Evolutionary conservation across 2,888 invertebrate species (phyloP).

Genomic region (Epiperipatus broadwayi): DNA sequence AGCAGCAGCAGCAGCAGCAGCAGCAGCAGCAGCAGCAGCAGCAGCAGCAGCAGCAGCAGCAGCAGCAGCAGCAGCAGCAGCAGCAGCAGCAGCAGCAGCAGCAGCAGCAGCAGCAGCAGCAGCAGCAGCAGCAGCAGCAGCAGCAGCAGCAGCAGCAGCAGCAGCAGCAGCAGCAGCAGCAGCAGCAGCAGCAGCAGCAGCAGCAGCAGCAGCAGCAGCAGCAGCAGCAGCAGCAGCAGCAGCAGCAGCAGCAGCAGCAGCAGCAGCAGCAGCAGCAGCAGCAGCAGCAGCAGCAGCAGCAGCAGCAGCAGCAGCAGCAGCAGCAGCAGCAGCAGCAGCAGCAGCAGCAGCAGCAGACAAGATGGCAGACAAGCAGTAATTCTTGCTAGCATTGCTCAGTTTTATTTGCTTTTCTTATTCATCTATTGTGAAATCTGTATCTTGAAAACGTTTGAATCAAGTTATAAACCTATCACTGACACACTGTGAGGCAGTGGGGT

Average conservation of each 20-base stretch:
- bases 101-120: slow-evolving; percentile 3
- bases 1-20: background rate
- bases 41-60: background rate
- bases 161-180: background rate
- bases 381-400: no score
- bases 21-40: slow-evolving; percentile 1
- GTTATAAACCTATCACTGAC: no score
- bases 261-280: slow-evolving; percentile 3
- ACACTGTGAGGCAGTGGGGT: no score
- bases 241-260: slow-evolving; percentile 3
- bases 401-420: no score
- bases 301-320: background rate
- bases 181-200: slow-evolving; percentile 3
- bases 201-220: slow-evolving; percentile 3
- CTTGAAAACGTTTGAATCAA: no score
- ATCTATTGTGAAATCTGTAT: no score
- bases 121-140: slow-evolving; percentile 3
- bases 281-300: slow-evolving; percentile 3
- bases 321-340: background rate
- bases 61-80: slow-evolving; percentile 1
- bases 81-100: slow-evolving; percentile 3
- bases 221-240: slow-evolving; percentile 3
- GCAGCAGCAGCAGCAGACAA: slow-evolving; percentile 1
- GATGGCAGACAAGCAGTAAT: no score
- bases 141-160: slow-evolving; percentile 3